phyloP scores from a whole-genome alignment of 2,113 vertebrate species.

The Lampris incognitus region DNA sequence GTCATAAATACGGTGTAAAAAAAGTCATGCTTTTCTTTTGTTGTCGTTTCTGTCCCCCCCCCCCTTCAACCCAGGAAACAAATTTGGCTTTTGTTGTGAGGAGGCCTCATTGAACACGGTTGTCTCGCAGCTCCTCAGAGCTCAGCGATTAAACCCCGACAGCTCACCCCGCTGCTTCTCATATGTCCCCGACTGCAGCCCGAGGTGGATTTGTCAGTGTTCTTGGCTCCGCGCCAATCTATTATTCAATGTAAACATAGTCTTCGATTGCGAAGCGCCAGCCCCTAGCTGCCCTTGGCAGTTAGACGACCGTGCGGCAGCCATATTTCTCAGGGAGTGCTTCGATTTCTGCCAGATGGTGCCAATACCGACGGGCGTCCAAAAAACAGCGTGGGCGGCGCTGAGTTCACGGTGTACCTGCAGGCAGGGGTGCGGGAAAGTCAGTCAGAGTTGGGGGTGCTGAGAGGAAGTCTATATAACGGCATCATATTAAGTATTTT shows the following conservation, averaged over 20 bases:
- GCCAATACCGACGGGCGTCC: slow-evolving; percentile 41
- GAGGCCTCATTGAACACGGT: neutral
- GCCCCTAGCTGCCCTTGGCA: slow-evolving; percentile 60
- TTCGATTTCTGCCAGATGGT: slow-evolving; percentile 66
- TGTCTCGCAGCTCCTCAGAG: slow-evolving; percentile 21
- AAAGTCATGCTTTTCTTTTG: slow-evolving; percentile 4
- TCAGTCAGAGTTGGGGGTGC: no score
- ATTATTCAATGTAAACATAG: slow-evolving; percentile 65
- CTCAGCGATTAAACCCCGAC: slow-evolving; percentile 45
- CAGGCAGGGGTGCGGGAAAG: neutral
- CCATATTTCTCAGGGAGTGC: slow-evolving; percentile 58
- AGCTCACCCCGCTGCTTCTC: slow-evolving; percentile 27
- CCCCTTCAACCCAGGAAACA: neutral
- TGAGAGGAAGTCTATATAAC: no score
- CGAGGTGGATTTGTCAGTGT: slow-evolving; percentile 42
- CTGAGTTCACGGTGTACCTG: slow-evolving; percentile 42
- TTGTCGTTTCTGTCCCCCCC: neutral
- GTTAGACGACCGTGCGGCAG: slow-evolving; percentile 37
- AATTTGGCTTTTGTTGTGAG: neutral
- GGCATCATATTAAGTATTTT: no score
- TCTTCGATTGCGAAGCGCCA: slow-evolving; percentile 49
- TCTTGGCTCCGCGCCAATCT: slow-evolving; percentile 49
- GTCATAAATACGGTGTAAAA: neutral
- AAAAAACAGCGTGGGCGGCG: slow-evolving; percentile 47
- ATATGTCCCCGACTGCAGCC: slow-evolving; percentile 48